These are phyloP conservation scores for Carettochelys insculpta DNA, from an alignment of 2,113 vertebrate species.

Conservation along the genomic window DNA sequence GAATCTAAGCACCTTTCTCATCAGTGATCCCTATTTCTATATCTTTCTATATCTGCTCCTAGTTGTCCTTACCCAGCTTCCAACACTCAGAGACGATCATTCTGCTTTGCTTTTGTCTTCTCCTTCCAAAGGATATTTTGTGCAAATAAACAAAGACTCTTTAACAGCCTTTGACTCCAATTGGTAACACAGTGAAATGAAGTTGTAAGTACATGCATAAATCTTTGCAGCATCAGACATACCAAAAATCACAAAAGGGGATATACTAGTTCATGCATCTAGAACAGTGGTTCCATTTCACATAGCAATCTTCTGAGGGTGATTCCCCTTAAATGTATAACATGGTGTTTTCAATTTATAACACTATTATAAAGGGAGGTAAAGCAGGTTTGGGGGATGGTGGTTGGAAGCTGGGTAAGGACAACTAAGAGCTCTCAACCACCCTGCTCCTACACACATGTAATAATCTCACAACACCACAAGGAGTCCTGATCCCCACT, in stretches of 20 bases:
- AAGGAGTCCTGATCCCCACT: no score
- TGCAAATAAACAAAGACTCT: background rate
- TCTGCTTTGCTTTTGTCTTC: background rate
- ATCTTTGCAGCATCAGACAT: background rate
- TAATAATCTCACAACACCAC: no score
- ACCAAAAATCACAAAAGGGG: background rate
- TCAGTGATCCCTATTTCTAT: background rate
- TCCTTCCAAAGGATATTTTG: background rate
- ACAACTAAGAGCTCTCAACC: no score
- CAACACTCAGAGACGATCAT: background rate
- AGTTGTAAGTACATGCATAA: background rate
- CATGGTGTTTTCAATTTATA: no score
- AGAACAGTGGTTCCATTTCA: no score
- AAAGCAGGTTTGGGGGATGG: no score
- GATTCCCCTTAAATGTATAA: no score
- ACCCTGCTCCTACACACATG: no score
- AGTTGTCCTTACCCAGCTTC: background rate
- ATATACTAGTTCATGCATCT: background rate
- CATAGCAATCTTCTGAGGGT: no score
- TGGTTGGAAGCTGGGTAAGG: no score
- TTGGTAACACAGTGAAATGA: background rate
- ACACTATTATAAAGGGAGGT: no score
- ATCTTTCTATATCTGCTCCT: background rate
- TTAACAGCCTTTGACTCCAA: background rate
- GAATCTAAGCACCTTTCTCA: background rate